Conservation (phyloP, 2,797 vertebrate genomes). For the Sebastolobus altivelis region DNA sequence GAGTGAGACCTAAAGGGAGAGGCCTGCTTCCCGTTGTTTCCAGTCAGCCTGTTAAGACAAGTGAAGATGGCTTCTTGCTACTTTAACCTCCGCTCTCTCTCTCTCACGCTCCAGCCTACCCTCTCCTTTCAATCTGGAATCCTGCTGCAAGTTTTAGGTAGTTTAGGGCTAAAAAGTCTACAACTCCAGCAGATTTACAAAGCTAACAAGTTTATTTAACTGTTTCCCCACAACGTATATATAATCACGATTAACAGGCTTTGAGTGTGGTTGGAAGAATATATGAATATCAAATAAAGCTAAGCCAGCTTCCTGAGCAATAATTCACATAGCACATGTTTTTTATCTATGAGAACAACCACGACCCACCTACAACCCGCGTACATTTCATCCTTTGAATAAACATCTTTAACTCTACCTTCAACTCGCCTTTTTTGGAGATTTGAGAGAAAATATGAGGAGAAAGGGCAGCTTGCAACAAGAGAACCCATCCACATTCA, state of each 20-base stretch:
- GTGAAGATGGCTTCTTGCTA: constrained; percentile 43
- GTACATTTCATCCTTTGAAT: not conserved
- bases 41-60: constrained; percentile 64
- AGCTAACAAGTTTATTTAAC: constrained; percentile 7
- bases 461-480: not conserved
- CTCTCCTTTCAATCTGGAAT: not conserved
- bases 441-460: not conserved
- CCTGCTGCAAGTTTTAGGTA: constrained; percentile 12
- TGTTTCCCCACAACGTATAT: constrained; percentile 9
- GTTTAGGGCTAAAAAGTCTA: constrained; percentile 1
- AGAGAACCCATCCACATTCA: not conserved
- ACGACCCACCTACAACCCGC: too few relatives aligned
- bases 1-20: constrained; percentile 79
- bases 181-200: constrained; percentile 5
- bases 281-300: not conserved
- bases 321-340: not conserved
- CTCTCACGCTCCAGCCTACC: constrained; percentile 17
- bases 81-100: constrained; percentile 35
- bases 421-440: not conserved
- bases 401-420: not conserved
- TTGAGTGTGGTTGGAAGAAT: not conserved
- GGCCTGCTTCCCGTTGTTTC: constrained; percentile 68
- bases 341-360: not conserved
- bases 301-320: not conserved
- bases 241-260: not conserved